Conservation (phyloP, 2,888 invertebrate species). For the Drosophila bunnanda region DNA sequence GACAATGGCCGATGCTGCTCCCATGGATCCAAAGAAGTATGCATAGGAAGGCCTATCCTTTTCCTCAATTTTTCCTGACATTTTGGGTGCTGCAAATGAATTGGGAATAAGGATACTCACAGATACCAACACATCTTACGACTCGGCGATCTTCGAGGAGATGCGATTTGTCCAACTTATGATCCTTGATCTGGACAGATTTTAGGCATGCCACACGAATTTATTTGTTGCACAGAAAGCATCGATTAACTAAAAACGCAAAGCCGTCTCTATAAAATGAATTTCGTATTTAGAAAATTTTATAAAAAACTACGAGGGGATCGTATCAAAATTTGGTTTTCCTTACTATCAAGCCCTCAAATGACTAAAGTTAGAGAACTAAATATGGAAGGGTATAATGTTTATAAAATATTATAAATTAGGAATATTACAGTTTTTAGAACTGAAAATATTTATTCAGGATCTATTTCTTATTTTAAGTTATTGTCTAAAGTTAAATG, state of each 20-base stretch:
- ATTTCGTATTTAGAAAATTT: neutral
- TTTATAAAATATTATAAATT: no score
- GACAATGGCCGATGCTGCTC: conserved; percentile 98
- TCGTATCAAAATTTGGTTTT: neutral
- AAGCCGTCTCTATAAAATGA: conserved; percentile 2
- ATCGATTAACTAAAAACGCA: neutral
- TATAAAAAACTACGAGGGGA: neutral
- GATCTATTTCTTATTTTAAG: no score
- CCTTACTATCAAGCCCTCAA: neutral
- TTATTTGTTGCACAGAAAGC: neutral
- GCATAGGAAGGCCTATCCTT: conserved; percentile 62
- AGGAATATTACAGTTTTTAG: no score
- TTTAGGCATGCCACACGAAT: neutral
- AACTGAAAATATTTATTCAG: no score
- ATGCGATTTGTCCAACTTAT: neutral
- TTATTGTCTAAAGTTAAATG: no score
- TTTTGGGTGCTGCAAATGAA: neutral
- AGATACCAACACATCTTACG: neutral
- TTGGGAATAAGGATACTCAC: no score
- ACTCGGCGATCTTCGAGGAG: neutral
- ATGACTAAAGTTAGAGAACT: no score
- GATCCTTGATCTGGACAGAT: neutral
- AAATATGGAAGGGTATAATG: no score
- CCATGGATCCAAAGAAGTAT: conserved; percentile 86
- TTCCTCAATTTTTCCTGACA: neutral